A percentile compares a stretch with the other conserved stretches of the same genome.
phyloP scores from a whole-genome alignment of 2,888 invertebrate genomes.

The Diabrotica balteata region DNA sequence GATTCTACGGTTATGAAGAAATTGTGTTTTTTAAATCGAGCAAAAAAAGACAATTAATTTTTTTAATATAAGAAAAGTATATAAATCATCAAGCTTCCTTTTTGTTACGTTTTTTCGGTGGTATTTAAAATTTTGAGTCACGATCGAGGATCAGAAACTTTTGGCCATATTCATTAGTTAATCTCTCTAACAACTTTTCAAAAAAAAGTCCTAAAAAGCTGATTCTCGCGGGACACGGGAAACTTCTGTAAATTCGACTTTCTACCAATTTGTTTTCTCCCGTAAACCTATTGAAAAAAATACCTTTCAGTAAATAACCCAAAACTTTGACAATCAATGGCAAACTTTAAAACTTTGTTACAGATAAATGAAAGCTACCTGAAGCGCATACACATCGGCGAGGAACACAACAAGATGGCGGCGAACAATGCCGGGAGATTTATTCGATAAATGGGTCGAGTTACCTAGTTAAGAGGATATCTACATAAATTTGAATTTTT shows the following conservation, averaged over 20 bases:
- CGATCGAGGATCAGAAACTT: constrained; percentile 5
- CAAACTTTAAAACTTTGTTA: constrained; percentile 35
- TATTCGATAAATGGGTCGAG: constrained; percentile 6
- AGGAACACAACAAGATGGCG: constrained; percentile 38
- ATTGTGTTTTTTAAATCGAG: too few species aligned
- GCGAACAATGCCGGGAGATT: background rate
- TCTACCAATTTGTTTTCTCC: constrained; percentile 18
- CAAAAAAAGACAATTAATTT: too few species aligned
- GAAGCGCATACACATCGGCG: constrained; percentile 38
- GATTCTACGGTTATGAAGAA: too few species aligned
- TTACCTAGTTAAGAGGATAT: background rate
- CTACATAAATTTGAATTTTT: constrained; percentile 12
- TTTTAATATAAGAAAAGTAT: too few species aligned
- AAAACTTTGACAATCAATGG: constrained; percentile 24
- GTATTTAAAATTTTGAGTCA: constrained; percentile 3
- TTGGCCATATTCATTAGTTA: constrained; percentile 12
- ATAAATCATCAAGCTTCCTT: too few species aligned
- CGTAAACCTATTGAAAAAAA: constrained; percentile 19
- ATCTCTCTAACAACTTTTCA: constrained; percentile 5
- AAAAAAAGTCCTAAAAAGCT: constrained; percentile 12
- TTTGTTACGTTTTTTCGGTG: too few species aligned
- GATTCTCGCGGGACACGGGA: constrained; percentile 9
- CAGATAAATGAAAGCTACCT: constrained; percentile 50
- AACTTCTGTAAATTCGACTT: constrained; percentile 21
- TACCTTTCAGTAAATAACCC: constrained; percentile 18